Base-by-base conservation (phyloP, 2,888 invertebrate genomes). In the Pheosia tremula region DNA sequence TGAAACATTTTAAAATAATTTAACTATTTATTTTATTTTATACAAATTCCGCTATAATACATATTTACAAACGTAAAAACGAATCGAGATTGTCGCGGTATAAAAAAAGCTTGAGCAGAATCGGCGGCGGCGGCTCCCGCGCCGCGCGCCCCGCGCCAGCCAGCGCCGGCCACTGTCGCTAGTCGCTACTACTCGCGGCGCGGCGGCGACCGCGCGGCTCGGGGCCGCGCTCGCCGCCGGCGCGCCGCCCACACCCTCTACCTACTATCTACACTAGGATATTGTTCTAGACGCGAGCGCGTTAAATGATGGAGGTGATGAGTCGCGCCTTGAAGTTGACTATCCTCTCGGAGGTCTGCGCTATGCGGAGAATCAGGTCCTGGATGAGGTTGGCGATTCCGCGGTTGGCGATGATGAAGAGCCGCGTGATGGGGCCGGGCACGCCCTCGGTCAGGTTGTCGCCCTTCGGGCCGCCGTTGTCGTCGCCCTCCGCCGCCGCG, bases 281-380 rank as follows among this genome's bases (percentile, higher is more conserved):
- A 81, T 83, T 89, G 86, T 81, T 86, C 89, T 88, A 89, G 75
- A 80, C 75, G 79, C 82, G 64, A 59, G 74, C 85, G 77, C 85
- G 71, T 95, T 97, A 97, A 93, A 98, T 97, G 91, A 97, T 96
- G 79, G 97, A 97, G 83, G 97, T 98, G 91, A 98, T 97, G 84
- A 98, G 95, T 94, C 97, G 96, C 88, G 97, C 97, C 95, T 97
- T 98, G 96, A 97, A 98, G 96, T 97, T 97, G 85, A 98, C 97
- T 94, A 98, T 96, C 91, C 97, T 96, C 93, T 98, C 97, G 87
- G 97, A 97, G 86, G 97, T 97, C 90, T 97, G 97, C 64, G 97
- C 97, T 89, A 97, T 95, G 89, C 97, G 97, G 87, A 97, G 95
- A 91, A 97, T 97, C 81, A 98, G 95, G 92, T 98, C 97, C 90